Evolutionary conservation across 1,140 invertebrate genomes (phyloP).

Genomic region (Piezodorus guildinii): DNA sequence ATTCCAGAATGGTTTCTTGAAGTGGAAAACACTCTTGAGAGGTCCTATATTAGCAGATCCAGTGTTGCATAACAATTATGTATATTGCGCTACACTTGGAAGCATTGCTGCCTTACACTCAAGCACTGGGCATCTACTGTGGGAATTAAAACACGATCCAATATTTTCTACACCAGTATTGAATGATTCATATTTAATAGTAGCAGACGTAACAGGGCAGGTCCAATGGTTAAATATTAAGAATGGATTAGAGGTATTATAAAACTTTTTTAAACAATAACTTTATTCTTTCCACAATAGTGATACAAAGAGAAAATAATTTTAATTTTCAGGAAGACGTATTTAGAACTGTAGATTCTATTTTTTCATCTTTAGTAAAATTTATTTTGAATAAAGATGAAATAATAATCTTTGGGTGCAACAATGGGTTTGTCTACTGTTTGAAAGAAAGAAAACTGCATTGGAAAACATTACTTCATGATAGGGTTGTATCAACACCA

Average conservation of each 20-base stretch:
- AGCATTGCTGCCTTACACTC: constrained; percentile 35
- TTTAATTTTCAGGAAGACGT: constrained; percentile 45
- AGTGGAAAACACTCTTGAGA: constrained; percentile 9
- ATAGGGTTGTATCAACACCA: constrained; percentile 50
- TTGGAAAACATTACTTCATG: constrained; percentile 35
- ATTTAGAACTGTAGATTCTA: constrained; percentile 41
- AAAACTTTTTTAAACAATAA: too few species aligned
- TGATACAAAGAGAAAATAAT: too few species aligned
- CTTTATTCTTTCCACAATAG: too few species aligned
- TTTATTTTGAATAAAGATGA: constrained; percentile 32
- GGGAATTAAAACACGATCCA: constrained; percentile 39
- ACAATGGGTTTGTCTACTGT: constrained; percentile 47
- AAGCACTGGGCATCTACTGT: constrained; percentile 36
- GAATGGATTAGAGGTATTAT: constrained; percentile 34
- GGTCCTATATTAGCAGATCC: neutral
- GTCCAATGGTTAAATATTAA: constrained; percentile 38
- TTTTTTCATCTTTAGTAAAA: constrained; percentile 51
- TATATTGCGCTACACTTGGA: constrained; percentile 6
- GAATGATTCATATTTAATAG: constrained; percentile 4
- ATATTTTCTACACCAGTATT: constrained; percentile 38
- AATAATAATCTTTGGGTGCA: constrained; percentile 48
- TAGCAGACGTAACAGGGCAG: constrained; percentile 43
- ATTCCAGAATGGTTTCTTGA: neutral
- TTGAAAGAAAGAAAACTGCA: constrained; percentile 33
- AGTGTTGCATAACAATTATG: neutral